phyloP scores from a whole-genome alignment of 2,888 invertebrate genomes.

The Pachycephus smyrnensis region DNA sequence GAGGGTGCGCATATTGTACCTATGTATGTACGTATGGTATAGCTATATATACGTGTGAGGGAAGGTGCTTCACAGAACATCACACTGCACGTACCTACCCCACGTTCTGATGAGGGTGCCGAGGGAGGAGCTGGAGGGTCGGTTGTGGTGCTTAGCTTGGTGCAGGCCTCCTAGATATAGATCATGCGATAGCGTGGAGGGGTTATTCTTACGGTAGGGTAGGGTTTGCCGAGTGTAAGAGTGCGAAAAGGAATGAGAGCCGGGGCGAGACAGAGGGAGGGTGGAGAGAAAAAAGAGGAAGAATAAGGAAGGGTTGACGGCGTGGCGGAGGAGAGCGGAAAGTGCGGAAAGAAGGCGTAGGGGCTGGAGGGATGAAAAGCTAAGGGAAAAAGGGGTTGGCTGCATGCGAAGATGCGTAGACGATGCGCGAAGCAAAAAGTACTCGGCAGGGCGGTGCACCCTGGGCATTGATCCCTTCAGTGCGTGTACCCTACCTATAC shows the following conservation, averaged over 20 bases:
- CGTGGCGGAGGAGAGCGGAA: constrained; percentile 47
- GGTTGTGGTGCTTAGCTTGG: constrained; percentile 32
- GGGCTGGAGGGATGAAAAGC: constrained; percentile 28
- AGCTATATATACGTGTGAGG: constrained; percentile 41
- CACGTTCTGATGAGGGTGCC: constrained; percentile 8
- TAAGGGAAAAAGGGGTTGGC: constrained; percentile 41
- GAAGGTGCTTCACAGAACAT: constrained; percentile 48
- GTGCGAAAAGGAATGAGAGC: constrained; percentile 52
- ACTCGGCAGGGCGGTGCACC: constrained; percentile 65
- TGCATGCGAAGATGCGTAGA: constrained; percentile 62
- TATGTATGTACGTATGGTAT: constrained; percentile 8
- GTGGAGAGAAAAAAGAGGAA: constrained; percentile 26
- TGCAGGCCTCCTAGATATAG: constrained; percentile 43
- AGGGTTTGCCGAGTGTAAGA: constrained; percentile 55
- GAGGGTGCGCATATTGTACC: constrained; percentile 19
- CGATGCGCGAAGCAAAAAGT: constrained; percentile 44
- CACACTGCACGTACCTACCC: constrained; percentile 40
- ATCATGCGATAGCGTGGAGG: constrained; percentile 44
- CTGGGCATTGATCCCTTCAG: constrained; percentile 63
- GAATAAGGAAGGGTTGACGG: constrained; percentile 1
- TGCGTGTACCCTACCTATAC: constrained; percentile 32
- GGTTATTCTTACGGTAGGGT: constrained; percentile 59
- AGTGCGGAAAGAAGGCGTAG: constrained; percentile 26
- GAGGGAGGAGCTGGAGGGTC: constrained; percentile 18
- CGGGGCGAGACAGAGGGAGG: constrained; percentile 28